phyloP scores from a whole-genome alignment of 2,797 vertebrate genomes.

The Harpia harpyja region DNA sequence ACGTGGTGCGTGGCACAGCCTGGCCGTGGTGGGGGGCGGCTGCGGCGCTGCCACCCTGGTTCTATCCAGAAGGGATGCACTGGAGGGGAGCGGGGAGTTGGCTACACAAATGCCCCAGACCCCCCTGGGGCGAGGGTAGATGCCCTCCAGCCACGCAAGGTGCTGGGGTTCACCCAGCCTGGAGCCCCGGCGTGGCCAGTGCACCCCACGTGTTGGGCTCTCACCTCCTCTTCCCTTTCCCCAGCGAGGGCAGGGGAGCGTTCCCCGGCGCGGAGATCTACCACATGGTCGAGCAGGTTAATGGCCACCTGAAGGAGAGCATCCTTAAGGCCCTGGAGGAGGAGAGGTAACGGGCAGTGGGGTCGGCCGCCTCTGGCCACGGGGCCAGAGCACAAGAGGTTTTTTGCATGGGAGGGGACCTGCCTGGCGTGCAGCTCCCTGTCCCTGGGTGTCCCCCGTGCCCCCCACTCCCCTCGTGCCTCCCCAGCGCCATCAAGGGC shows the following conservation, averaged over 20 bases:
- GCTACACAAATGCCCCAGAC: not conserved
- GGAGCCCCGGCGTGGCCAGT: rapidly evolving
- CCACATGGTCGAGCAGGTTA: conserved; percentile 71
- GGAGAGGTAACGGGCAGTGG: not conserved
- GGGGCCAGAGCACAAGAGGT: rapidly evolving
- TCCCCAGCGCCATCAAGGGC: conserved; percentile 70
- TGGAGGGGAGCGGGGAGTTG: not conserved
- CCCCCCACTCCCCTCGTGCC: not conserved
- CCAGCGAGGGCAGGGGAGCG: conserved; percentile 65
- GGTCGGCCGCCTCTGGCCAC: rapidly evolving
- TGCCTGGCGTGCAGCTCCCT: not conserved
- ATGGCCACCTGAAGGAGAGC: conserved; percentile 63
- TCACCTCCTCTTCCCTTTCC: not conserved
- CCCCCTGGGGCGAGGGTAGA: rapidly evolving
- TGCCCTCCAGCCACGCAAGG: not conserved
- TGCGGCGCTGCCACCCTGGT: rapidly evolving
- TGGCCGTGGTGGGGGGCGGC: rapidly evolving
- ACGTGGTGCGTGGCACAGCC: conserved; percentile 56
- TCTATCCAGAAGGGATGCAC: not conserved
- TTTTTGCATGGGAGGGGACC: not conserved
- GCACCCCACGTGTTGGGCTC: not conserved
- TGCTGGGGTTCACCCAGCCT: not conserved
- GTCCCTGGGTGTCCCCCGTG: rapidly evolving
- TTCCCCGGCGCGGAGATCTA: conserved; percentile 76
- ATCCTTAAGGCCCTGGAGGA: conserved; percentile 52